Percentiles rank a stretch among this genome's conserved stretches.
Evolutionary conservation across 1,140 invertebrate species (phyloP).

Genomic region (Drosophila funebris): DNA sequence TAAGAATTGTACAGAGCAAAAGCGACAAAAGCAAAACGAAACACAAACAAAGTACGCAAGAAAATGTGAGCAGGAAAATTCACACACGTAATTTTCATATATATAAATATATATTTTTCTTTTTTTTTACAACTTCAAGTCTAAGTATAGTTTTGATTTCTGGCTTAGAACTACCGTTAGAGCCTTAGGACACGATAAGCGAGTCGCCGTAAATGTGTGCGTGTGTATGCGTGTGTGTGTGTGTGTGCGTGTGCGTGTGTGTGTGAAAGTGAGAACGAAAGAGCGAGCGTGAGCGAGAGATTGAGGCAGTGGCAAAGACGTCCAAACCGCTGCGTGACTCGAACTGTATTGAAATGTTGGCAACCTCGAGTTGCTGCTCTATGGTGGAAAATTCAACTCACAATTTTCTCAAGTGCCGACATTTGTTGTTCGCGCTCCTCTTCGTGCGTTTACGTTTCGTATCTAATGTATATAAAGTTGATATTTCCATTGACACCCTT

Average conservation of each 20-base stretch:
- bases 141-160: background rate
- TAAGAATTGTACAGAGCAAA: constrained; percentile 3
- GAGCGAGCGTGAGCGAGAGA: constrained; percentile 4
- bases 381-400: constrained; percentile 29
- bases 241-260: background rate
- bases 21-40: background rate
- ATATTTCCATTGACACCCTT: constrained; percentile 79
- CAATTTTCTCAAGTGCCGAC: constrained; percentile 36
- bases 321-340: constrained; percentile 70
- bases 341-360: constrained; percentile 72
- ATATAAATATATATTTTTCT: too few species aligned
- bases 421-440: constrained; percentile 21
- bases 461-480: constrained; percentile 72
- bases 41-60: constrained; percentile 8
- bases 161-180: constrained; percentile 17
- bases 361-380: constrained; percentile 31
- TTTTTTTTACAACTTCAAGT: too few species aligned
- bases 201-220: background rate
- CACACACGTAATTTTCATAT: background rate
- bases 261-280: constrained; percentile 11
- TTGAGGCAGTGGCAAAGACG: too few species aligned
- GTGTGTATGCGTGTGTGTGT: background rate
- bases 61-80: constrained; percentile 9
- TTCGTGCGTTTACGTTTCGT: constrained; percentile 30
- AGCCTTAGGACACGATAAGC: constrained; percentile 39